Evolutionary conservation across 2,797 vertebrate genomes (phyloP).

Genomic region (Psittacula derbiana): DNA sequence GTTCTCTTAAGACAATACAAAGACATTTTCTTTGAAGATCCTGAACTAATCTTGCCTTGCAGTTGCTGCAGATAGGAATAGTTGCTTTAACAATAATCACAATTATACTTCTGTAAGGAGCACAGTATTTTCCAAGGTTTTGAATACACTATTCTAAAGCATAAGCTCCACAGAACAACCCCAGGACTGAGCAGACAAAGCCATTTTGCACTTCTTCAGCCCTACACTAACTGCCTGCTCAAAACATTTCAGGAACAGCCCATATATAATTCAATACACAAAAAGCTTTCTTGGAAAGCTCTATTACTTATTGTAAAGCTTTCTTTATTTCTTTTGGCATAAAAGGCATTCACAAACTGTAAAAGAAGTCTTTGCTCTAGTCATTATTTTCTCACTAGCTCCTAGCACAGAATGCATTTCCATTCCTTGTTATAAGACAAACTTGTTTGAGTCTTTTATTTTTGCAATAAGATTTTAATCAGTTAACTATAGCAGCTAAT

Average conservation of each 20-base stretch:
- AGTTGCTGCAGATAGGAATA: not conserved
- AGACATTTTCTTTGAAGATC: not conserved
- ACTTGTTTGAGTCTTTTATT: not conserved
- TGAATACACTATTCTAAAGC: not conserved
- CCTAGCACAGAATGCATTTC: not conserved
- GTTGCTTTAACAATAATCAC: not conserved
- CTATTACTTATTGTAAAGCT: not conserved
- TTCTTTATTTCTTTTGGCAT: conserved; percentile 22
- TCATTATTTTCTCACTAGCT: conserved; percentile 15
- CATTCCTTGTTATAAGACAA: not conserved
- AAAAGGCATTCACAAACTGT: not conserved
- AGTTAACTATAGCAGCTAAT: not conserved
- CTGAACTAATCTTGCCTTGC: not conserved
- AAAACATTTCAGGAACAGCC: not conserved
- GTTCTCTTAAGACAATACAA: not conserved
- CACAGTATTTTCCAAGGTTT: not conserved
- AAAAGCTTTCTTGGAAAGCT: conserved; percentile 16
- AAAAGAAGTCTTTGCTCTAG: not conserved
- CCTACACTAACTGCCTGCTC: not conserved
- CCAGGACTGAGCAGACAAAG: not conserved
- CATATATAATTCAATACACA: not conserved
- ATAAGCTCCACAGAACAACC: not conserved
- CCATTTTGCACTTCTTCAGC: not conserved
- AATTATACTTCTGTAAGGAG: not conserved
- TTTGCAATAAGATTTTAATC: conserved; percentile 36